Conservation (phyloP, 2,797 vertebrate species). For the Mallotus villosus region DNA sequence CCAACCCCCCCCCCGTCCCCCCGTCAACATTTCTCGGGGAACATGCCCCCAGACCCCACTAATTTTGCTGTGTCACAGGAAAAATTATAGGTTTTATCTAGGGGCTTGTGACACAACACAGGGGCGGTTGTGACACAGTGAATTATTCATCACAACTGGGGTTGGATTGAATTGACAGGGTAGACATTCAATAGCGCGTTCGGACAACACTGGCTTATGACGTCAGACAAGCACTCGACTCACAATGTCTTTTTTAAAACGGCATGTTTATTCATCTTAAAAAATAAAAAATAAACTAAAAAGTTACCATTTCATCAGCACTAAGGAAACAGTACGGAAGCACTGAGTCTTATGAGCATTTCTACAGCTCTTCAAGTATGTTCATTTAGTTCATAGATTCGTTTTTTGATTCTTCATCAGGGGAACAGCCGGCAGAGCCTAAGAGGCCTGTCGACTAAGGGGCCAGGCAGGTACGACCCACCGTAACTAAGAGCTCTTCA, state of each 20-base stretch:
- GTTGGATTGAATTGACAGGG: too few species aligned
- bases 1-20: too few species aligned
- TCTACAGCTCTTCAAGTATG: slow-evolving; percentile 96
- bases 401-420: slow-evolving; percentile 55
- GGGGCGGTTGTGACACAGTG: background rate
- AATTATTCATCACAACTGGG: background rate
- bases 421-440: slow-evolving; percentile 50
- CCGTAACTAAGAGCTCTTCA: slow-evolving; percentile 63
- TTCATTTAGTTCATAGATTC: slow-evolving; percentile 76
- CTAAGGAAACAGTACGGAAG: slow-evolving; percentile 97
- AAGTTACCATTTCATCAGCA: slow-evolving; percentile 83
- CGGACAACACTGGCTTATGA: background rate
- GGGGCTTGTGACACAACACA: too few species aligned
- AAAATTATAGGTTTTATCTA: too few species aligned
- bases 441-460: slow-evolving; percentile 36
- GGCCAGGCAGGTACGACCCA: slow-evolving; percentile 34
- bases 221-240: slow-evolving; percentile 49
- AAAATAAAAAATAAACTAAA: slow-evolving; percentile 81
- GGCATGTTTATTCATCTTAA: slow-evolving; percentile 80
- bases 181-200: too few species aligned
- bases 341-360: slow-evolving; percentile 93
- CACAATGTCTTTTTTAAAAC: slow-evolving; percentile 79
- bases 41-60: too few species aligned
- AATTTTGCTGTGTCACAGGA: too few species aligned
- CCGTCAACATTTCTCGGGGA: too few species aligned